A percentile compares a stretch with the other conserved stretches of the same genome.
phyloP scores from a whole-genome alignment of 2,888 invertebrate genomes.

The Nyleta sp. region DNA sequence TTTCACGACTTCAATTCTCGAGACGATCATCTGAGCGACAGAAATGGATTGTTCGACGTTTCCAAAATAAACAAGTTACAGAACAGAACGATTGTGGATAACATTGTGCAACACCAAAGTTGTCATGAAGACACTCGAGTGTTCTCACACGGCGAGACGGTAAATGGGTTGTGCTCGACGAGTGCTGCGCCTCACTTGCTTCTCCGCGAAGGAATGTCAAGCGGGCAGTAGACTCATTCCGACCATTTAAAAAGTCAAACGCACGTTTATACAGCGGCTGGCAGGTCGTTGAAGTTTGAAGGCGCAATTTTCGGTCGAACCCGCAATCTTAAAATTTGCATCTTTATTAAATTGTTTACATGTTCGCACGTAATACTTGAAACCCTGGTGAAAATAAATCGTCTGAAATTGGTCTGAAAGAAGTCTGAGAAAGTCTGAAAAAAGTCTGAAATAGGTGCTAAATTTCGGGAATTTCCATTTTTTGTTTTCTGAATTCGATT shows the following conservation, averaged over 20 bases:
- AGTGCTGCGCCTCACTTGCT: conserved; percentile 40
- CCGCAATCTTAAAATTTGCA: conserved; percentile 9
- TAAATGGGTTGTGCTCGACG: conserved; percentile 36
- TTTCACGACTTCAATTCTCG: neutral
- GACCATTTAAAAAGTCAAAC: conserved; percentile 32
- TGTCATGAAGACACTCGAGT: conserved; percentile 42
- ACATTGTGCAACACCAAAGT: conserved; percentile 47
- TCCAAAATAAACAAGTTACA: conserved; percentile 27
- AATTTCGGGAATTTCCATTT: too few relatives aligned
- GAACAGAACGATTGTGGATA: conserved; percentile 29
- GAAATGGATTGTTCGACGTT: conserved; percentile 27
- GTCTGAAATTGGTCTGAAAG: too few relatives aligned
- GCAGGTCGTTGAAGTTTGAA: neutral
- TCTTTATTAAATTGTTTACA: conserved; percentile 24
- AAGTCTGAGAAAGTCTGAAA: too few relatives aligned
- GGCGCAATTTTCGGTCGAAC: conserved; percentile 13
- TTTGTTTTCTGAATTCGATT: conserved; percentile 28
- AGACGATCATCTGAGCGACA: conserved; percentile 5
- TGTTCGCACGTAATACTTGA: neutral
- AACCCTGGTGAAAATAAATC: too few relatives aligned
- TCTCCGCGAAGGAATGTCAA: conserved; percentile 21
- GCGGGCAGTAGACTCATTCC: conserved; percentile 25
- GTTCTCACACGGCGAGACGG: conserved; percentile 35
- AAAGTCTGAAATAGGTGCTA: too few relatives aligned
- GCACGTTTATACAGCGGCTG: conserved; percentile 1